These are phyloP conservation scores for Bombus balteatus DNA, from an alignment of 1,140 invertebrate genomes.

Conservation along the genomic window DNA sequence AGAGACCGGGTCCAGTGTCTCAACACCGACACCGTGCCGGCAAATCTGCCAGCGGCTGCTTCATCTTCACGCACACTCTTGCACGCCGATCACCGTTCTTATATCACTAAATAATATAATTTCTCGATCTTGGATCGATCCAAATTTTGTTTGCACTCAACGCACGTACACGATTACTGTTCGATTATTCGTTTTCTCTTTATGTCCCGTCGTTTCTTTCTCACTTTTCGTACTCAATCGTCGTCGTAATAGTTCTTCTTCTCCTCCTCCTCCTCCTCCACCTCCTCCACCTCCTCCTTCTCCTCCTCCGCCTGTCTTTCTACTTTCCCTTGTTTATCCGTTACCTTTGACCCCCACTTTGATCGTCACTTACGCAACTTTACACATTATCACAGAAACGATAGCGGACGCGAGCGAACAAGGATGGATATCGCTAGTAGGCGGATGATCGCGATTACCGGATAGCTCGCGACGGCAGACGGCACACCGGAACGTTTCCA, in stretches of 20 bases:
- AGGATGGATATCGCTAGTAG: background rate
- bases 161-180: background rate
- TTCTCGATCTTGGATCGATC: background rate
- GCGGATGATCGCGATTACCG: conserved; percentile 11
- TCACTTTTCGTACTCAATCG: conserved; percentile 5
- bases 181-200: background rate
- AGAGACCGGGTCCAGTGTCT: conserved; percentile 65
- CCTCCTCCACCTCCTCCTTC: background rate
- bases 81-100: conserved; percentile 21
- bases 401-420: conserved; percentile 41
- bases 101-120: conserved; percentile 62
- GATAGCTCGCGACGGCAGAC: conserved; percentile 24
- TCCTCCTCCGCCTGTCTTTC: conserved; percentile 35
- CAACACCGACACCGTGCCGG: conserved; percentile 69
- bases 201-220: background rate
- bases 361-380: conserved; percentile 63
- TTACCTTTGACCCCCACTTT: conserved; percentile 55
- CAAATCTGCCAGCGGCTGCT: conserved; percentile 49
- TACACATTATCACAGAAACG: conserved; percentile 66
- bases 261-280: conserved; percentile 71
- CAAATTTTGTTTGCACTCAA: conserved; percentile 5
- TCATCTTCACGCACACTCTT: conserved; percentile 64
- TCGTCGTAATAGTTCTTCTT: background rate
- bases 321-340: conserved; percentile 42
- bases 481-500: background rate